Evolutionary conservation across 2,888 invertebrate species (phyloP).

Genomic region (Ctena decussata): DNA sequence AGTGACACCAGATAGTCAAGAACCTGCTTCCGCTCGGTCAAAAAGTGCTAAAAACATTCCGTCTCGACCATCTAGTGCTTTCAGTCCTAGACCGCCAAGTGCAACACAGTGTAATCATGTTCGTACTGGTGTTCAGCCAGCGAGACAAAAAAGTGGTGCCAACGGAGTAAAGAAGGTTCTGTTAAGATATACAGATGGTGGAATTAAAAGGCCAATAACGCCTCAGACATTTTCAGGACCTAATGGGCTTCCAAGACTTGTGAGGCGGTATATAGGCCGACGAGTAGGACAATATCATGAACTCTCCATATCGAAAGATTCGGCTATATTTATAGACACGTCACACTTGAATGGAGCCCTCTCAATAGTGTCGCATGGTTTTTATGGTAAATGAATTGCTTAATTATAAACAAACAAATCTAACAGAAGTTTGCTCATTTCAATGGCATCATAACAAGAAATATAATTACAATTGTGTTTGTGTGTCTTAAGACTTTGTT

Average conservation of each 20-base stretch:
- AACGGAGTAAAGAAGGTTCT: constrained; percentile 63
- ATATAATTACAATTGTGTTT: neutral
- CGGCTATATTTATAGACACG: constrained; percentile 74
- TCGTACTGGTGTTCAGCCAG: constrained; percentile 24
- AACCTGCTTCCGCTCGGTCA: constrained; percentile 32
- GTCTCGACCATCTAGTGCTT: constrained; percentile 59
- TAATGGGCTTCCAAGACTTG: constrained; percentile 67
- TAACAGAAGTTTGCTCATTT: neutral
- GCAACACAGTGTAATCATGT: constrained; percentile 49
- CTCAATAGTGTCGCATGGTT: constrained; percentile 73
- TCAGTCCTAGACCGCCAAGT: constrained; percentile 66
- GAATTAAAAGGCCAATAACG: constrained; percentile 68
- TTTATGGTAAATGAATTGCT: neutral
- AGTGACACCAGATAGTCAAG: constrained; percentile 57
- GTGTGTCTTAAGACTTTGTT: too few species aligned
- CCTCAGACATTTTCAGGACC: constrained; percentile 50
- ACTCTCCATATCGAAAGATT: constrained; percentile 55
- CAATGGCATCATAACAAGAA: neutral
- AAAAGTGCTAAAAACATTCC: constrained; percentile 63
- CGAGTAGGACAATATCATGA: constrained; percentile 68
- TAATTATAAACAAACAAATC: too few species aligned
- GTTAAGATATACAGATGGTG: constrained; percentile 74
- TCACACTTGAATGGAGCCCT: constrained; percentile 73
- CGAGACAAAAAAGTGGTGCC: constrained; percentile 27
- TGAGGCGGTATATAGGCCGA: constrained; percentile 70